Evolutionary conservation across 2,888 invertebrate species (phyloP), one percentile per base, ranked within the genome.

Genomic region (Melinaea marsaeus): DNA sequence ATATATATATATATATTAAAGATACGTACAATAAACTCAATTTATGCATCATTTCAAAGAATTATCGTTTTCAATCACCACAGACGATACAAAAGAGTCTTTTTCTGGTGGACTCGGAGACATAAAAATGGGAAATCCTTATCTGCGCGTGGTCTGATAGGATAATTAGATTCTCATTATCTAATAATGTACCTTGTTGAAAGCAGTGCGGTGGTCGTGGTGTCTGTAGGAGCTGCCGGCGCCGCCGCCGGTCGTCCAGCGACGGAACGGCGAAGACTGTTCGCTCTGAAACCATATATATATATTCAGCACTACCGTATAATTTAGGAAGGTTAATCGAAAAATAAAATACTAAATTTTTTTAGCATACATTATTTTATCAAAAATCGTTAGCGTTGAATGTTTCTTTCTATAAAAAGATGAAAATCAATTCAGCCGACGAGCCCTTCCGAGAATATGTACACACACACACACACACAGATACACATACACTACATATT

Each of bases 211-310:
- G 54, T 86, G 88, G 69, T 92, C 91, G 80, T 92, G 91, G 73
- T 92, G 91, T 61, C 90, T 78, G 78, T 89, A 89, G 1, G 90
- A 90, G 79, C 89, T 92, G 77, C 88, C 84, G 32, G 86, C 84
- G 71, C 91, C 91, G 78, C 91, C 85, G 74, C 92, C 92, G 5
- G 91, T 90, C 59, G 91, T 89, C 88, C 92, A 90, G 72, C 93
- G 91, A 46, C 93, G 92, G 79, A 93, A 93, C 63, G 93, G 93
- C 68, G 93, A 93, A 71, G 93, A 91, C 79, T 92, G 93, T 84
- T 93, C 93, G 74, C 93, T 92, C 93, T 93, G 85, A 1, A 72
- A 75, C 7, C 72, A 73, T 4, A 42, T 22, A 57, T 4, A 45
- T 46, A 33, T 55, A 35, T 13, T 22, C 46, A 46, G 13, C 46